These are phyloP conservation scores for Drosophila meridionalis DNA, from an alignment of 2,888 invertebrate species.

Conservation along the genomic window DNA sequence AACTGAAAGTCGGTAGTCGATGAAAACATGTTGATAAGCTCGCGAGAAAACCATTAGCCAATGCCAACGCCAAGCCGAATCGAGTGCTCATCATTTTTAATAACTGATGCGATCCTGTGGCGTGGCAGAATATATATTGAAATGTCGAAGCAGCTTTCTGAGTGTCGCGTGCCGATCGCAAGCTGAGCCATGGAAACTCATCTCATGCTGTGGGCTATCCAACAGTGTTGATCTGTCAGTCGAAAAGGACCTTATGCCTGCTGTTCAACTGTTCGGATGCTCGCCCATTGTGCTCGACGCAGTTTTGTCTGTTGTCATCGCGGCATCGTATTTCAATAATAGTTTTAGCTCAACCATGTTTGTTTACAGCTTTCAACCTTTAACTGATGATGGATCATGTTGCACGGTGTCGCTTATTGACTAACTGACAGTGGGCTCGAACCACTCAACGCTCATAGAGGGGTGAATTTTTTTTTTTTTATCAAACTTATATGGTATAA, in stretches of 20 bases:
- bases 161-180: conserved; percentile 75
- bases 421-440: conserved; percentile 59
- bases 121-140: conserved; percentile 53
- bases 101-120: conserved; percentile 68
- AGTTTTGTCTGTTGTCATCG: conserved; percentile 71
- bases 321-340: conserved; percentile 76
- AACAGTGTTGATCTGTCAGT: conserved; percentile 42
- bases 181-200: conserved; percentile 65
- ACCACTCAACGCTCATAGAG: conserved; percentile 11
- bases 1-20: conserved; percentile 29
- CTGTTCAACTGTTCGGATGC: conserved; percentile 14
- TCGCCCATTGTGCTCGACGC: conserved; percentile 20
- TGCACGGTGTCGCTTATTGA: conserved; percentile 70
- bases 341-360: conserved; percentile 56
- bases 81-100: conserved; percentile 52
- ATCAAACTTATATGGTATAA: background rate
- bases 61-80: background rate
- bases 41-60: conserved; percentile 73
- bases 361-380: conserved; percentile 69
- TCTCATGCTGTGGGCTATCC: conserved; percentile 67
- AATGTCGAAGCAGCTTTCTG: conserved; percentile 51
- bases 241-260: conserved; percentile 22
- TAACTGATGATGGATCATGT: conserved; percentile 74
- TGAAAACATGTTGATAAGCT: conserved; percentile 61
- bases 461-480: conserved; percentile 25